Evolutionary conservation across 2,888 invertebrate genomes (phyloP), one percentile per base, ranked within the genome.

Genomic region (Drosophila pseudotalamancana): DNA sequence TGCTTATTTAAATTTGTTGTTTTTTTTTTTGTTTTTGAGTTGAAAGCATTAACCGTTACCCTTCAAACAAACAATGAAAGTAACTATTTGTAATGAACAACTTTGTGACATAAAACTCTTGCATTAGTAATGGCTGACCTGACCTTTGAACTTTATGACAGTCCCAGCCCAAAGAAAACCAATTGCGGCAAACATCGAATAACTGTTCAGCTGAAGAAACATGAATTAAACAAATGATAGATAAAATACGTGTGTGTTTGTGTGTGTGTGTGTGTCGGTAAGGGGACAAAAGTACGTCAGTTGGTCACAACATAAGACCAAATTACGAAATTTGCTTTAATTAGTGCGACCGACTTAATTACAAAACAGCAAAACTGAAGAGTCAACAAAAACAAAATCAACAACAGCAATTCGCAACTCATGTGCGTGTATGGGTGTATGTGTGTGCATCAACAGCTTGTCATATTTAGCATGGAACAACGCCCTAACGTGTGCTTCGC

Each of bases 331-430:
- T 80, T 61, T 74, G 71, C 64, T 57, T 73, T 74, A 80, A 84
- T 87, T 87, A 77, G 77, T 65, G 29, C 62, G 61, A 78, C 62
- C 63, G 61, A 77, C 75, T 81, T 85, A 85, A 80, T 80, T 81
- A 78, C 63, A 69, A 71, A 68, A 68, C 73, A 45, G 61, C 56
- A 29, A 78, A 82, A 69, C 71, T 69, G 59, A 59, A 76, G 60
- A 80, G 60, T 57, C 76, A 72, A 66, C 63, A 63, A 42, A 46
- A 35, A 35, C 67, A 45, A 43, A 16, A 32, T 50, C 35, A 60
- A 43, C 50, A 60, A 23, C 39, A 42, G 48, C 18, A 55, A 29
- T 35, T 2, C 21, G 34, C 12, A 48, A 11, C 6, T 21, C 43
- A 12, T 50, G 39, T 51, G 18, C 8, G 46, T 32, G 14, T 35